Evolutionary conservation across 2,113 vertebrate genomes (phyloP), one percentile per base, ranked within the genome.

Genomic region (Anolis sagrei): DNA sequence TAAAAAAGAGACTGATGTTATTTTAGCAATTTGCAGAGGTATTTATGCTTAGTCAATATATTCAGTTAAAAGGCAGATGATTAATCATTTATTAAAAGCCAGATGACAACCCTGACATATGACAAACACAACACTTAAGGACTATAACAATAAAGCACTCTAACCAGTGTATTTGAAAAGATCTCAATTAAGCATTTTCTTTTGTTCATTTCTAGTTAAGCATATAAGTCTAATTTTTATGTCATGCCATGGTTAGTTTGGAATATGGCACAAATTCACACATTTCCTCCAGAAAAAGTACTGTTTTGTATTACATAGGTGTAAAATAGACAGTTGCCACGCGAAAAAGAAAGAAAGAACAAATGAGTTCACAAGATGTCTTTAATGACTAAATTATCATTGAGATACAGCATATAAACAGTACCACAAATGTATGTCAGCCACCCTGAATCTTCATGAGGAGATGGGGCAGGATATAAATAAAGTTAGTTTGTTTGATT

Each of bases 61-160:
- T 10, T 32, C 18, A 69, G 9, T 69, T 81, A 62, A n/a, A n/a
- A 81, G 44, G 29, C 39, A 69, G 11, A 49, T 81, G n/a, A 36
- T 61, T 79, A 61, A 79, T 79, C 54, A 61, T 78, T 23, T 78
- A 54, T 54, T 58, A 66, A 66, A 66, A 78, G 58, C 32, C 49
- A 61, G 18, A 34, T 78, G 76, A 34, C 49, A 78, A 29, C 51
- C 18, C n/a, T 34, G n/a, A 34, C 34, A 58, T 61, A 78, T 58
- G 29, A 78, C 23, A 76, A 23, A 19, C 75, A 76, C 27, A 73
- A 76, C 48, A 49, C 9, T 77, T 32, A 58, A n/a, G 51, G 34
- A 21, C 7, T 51, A 34, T 34, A 58, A 58, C 32, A 34, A 21
- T 16, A 34, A 58, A 61, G 76, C 34, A 21, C 21, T 16, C 29